Conservation (phyloP, 2,888 invertebrate species). For the Galerucella pusilla region DNA sequence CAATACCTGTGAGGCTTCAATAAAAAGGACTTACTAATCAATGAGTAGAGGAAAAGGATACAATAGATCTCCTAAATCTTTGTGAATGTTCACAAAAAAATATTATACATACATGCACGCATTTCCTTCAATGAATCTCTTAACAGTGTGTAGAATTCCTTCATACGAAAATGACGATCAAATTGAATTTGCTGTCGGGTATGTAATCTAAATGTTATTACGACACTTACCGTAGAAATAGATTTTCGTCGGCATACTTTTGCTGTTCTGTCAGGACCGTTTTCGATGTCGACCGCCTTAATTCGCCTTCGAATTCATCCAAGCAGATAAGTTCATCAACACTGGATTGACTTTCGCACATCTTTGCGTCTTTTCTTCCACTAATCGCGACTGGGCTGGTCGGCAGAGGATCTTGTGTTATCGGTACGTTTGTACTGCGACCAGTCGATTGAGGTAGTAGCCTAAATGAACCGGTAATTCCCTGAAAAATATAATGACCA, state of each 20-base stretch:
- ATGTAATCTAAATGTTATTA: neutral
- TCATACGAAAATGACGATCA: too few relatives aligned
- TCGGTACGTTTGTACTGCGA: slow-evolving; percentile 65
- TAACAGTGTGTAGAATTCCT: too few relatives aligned
- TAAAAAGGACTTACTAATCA: too few relatives aligned
- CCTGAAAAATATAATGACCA: slow-evolving; percentile 58
- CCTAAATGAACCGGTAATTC: slow-evolving; percentile 77
- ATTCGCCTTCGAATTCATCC: slow-evolving; percentile 58
- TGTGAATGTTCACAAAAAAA: too few relatives aligned
- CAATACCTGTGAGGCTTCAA: too few relatives aligned
- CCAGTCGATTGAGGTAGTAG: slow-evolving; percentile 76
- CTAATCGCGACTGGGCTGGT: slow-evolving; percentile 38
- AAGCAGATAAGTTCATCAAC: slow-evolving; percentile 63
- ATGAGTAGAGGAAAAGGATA: too few relatives aligned
- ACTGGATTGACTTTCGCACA: slow-evolving; percentile 67
- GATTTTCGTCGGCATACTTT: slow-evolving; percentile 78
- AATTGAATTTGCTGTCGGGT: neutral
- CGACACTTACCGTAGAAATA: slow-evolving; percentile 67
- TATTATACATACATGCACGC: too few relatives aligned
- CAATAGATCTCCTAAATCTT: too few relatives aligned
- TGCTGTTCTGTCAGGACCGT: slow-evolving; percentile 65
- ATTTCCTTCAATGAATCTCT: too few relatives aligned
- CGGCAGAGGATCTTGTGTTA: slow-evolving; percentile 49
- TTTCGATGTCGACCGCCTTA: slow-evolving; percentile 55
- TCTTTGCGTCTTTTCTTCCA: slow-evolving; percentile 48